phyloP scores from a whole-genome alignment of 2,888 invertebrate species.

The Heliconius erato region DNA sequence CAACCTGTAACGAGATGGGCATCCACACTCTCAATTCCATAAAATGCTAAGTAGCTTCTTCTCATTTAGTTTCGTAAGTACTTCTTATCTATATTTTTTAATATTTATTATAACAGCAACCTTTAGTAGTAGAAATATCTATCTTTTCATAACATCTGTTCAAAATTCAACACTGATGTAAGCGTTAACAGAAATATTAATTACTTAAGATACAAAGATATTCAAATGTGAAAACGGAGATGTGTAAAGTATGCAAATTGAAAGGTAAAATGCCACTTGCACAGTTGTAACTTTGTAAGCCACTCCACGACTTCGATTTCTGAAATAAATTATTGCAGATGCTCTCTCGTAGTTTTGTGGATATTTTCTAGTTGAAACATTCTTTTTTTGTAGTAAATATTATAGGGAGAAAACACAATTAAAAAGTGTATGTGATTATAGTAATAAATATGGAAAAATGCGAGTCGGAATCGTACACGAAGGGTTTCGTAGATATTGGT shows the following conservation, averaged over 20 bases:
- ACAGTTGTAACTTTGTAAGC: conserved; percentile 21
- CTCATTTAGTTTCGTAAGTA: not conserved
- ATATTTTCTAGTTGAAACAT: not conserved
- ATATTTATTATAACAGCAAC: not conserved
- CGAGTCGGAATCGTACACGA: no score
- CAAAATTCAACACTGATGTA: conserved; percentile 11
- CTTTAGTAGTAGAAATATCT: not conserved
- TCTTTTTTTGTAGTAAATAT: not conserved
- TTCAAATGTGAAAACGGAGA: conserved; percentile 40
- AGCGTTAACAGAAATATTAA: conserved; percentile 34
- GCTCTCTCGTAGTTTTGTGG: not conserved
- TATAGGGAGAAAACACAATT: not conserved
- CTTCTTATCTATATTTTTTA: not conserved
- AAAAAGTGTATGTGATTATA: no score
- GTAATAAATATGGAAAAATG: no score
- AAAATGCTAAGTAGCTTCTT: not conserved
- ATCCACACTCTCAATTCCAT: not conserved
- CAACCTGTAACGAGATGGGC: no score
- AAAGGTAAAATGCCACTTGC: conserved; percentile 68
- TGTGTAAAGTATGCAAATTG: conserved; percentile 61
- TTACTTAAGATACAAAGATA: conserved; percentile 40
- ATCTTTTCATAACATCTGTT: not conserved
- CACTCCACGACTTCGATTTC: not conserved
- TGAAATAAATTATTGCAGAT: not conserved
- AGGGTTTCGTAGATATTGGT: no score